phyloP scores from a whole-genome alignment of 2,113 vertebrate species.

The Proteles cristata region DNA sequence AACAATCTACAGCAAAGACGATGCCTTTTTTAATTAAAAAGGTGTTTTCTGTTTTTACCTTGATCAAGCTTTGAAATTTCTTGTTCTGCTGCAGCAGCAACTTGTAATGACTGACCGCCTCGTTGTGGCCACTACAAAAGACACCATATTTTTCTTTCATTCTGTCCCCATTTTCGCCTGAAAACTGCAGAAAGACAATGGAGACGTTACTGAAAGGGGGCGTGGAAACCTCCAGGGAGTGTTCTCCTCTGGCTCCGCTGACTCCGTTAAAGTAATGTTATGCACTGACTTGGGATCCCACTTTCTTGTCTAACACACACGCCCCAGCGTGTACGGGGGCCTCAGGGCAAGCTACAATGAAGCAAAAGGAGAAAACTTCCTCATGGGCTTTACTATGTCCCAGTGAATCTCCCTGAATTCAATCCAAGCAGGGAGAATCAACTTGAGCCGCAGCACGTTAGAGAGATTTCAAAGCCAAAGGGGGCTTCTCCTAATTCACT shows the following conservation, averaged over 20 bases:
- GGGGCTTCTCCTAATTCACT: not conserved
- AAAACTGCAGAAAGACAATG: conserved; percentile 88
- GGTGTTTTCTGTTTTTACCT: conserved; percentile 84
- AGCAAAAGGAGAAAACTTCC: not conserved
- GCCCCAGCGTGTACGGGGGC: accelerated
- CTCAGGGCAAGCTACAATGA: accelerated
- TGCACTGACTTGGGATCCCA: not conserved
- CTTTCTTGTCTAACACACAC: not conserved
- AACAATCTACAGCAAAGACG: not conserved
- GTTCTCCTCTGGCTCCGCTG: not conserved
- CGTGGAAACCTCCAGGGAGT: accelerated
- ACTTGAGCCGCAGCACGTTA: not conserved
- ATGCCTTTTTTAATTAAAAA: not conserved
- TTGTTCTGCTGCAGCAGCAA: conserved; percentile 95
- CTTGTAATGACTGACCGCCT: conserved; percentile 95
- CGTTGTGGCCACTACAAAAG: conserved; percentile 95
- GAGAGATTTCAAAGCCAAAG: not conserved
- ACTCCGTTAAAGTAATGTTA: not conserved
- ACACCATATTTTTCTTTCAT: conserved; percentile 94
- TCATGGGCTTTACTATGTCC: accelerated
- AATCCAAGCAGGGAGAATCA: not conserved
- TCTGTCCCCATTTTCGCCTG: conserved; percentile 93
- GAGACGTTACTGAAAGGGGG: not conserved
- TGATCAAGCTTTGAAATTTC: conserved; percentile 96
- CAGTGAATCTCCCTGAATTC: not conserved